Evolutionary conservation across 2,888 invertebrate genomes (phyloP), one percentile per base, ranked within the genome.

Genomic region (Oxytorus armatus): DNA sequence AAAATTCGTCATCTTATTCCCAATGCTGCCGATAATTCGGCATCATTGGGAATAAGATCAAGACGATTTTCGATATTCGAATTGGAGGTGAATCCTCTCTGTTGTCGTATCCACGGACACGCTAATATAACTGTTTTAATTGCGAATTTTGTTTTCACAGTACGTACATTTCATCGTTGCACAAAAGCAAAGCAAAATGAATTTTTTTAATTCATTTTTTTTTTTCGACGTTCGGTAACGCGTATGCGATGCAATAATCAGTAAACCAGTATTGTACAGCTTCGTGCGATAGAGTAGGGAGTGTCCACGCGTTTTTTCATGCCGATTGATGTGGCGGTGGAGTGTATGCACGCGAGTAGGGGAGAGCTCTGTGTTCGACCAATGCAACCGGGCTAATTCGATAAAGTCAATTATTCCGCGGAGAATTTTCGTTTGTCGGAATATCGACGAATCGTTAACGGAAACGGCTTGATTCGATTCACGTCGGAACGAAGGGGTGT

Each of bases 381-480:
- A 79, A 76, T 76, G 66, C 59, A 61, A 79, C 74, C 82, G 83
- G 79, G 81, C 81, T 89, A 88, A 90, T 90, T 86, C 85, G 85
- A 88, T 89, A 85, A 86, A 88, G 85, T 88, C 87, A 88, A 90
- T 90, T 90, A 88, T 87, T 85, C 85, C 84, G 76, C 77, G 82
- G 84, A 82, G 84, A 86, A 86, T 87, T 88, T 88, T 88, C 85
- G 85, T 86, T 86, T 89, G 86, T 85, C 86, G 86, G 86, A 87
- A 88, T 88, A 89, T 88, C 86, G 87, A 87, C 86, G 85, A 89
- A 87, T 89, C 85, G 88, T 88, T 85, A 86, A 83, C 82, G 83
- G 83, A 85, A 85, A 85, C 83, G 85, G 87, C 86, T 88, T 87
- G 85, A 88, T 87, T 88, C 86, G 83, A 82, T 42, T 29, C n/a